Base-by-base conservation (phyloP, 2,797 vertebrate species). In the Cossypha niveicapilla region DNA sequence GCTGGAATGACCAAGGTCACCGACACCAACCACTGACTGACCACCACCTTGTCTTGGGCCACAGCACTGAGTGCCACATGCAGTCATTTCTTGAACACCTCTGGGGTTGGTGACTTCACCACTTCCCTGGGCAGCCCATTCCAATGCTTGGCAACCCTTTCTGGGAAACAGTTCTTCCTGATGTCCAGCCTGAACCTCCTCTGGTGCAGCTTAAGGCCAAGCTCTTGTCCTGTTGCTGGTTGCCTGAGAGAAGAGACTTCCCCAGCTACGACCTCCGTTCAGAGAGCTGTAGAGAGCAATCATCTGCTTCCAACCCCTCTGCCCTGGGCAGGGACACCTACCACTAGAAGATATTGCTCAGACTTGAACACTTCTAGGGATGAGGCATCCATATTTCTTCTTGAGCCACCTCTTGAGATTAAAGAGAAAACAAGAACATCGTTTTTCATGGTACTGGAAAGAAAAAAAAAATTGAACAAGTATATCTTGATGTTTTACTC, bases 1-100 rank as follows among this genome's bases (percentile, higher is more conserved):
- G 14, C 39, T 73, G 53, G 60, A 41, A 30, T 18, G 15, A 27
- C 28, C 11, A 22, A 53, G 24, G 23, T 51, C 14, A 25, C 45
- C 6, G 11, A 44, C 21, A 51, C 37, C 17, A 58, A 0, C 67
- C 2, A 0, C 2, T 65, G 74, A 37, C 16, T 37, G 60, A 30
- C 58, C 45, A 39, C 17, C 8, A 15, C 45, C 17, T 53, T 34
- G 11, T 53, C 28, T 53, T 53, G 28, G 32, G 18, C 21, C 34
- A 25, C 28, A 51, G 19, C 28, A 14, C 37, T 39, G 14, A 8
- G 28, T 58, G 23, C 24, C 28, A 34, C 11, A 10, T 66, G 5
- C 34, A 66, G 30, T 47, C 8, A 12, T 66, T 60, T 60, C 34
- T 41, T 53, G 32, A 41, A 11, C 22, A n/a, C 25, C 12, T 66